Evolutionary conservation across 2,888 invertebrate genomes (phyloP).

Genomic region (Harmothoe impar): DNA sequence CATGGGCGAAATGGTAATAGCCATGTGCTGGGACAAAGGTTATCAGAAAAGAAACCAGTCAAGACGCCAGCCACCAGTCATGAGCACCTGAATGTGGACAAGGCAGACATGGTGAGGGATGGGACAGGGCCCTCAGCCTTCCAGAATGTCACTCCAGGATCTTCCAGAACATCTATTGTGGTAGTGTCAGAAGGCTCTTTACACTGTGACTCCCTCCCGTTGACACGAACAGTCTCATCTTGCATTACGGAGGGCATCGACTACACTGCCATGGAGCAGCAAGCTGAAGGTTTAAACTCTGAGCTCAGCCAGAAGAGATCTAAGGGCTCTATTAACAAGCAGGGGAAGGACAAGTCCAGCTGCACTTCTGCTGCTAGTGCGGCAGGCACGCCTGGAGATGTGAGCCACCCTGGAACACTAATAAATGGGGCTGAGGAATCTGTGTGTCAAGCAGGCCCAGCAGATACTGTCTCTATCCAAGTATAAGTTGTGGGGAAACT

Average conservation of each 20-base stretch:
- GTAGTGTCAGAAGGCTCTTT: slow-evolving; percentile 68
- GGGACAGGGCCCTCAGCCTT: slow-evolving; percentile 73
- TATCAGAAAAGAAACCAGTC: slow-evolving; percentile 40
- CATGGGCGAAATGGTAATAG: neutral
- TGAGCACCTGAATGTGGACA: slow-evolving; percentile 67
- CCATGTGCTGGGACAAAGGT: neutral
- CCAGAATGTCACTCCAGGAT: slow-evolving; percentile 73
- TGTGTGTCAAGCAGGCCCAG: neutral
- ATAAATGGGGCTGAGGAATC: neutral
- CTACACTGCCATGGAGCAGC: neutral
- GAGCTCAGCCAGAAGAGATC: slow-evolving; percentile 4
- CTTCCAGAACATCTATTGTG: slow-evolving; percentile 71
- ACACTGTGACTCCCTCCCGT: neutral
- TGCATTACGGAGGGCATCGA: neutral
- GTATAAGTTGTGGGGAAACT: neutral
- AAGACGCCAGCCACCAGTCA: slow-evolving; percentile 63
- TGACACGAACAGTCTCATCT: neutral
- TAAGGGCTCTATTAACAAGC: slow-evolving; percentile 29
- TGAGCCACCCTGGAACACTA: neutral
- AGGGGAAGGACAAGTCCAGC: neutral
- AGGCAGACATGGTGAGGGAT: slow-evolving; percentile 48
- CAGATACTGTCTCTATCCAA: neutral
- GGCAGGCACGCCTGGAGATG: neutral
- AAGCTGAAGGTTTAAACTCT: neutral
- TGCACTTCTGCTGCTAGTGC: neutral